Evolutionary conservation across 1,140 invertebrate genomes (phyloP).

Genomic region (Aethina tumida): DNA sequence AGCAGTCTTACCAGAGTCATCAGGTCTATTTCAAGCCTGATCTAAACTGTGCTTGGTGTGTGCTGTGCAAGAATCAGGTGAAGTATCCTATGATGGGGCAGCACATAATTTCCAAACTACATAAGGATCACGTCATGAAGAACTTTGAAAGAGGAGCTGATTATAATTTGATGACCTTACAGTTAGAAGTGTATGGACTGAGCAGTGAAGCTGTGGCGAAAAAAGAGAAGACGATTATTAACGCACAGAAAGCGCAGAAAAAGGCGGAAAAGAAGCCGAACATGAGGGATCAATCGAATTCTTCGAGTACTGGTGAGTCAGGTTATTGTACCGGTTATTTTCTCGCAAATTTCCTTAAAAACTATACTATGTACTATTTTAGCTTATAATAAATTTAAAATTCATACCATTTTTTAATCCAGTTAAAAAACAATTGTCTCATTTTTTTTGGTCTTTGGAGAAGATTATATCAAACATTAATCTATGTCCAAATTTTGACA

Average conservation of each 20-base stretch:
- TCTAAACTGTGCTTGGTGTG: constrained; percentile 11
- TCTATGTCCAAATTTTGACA: no score
- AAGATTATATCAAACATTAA: no score
- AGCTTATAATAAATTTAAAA: no score
- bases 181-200: background rate
- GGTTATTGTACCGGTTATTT: no score
- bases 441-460: no score
- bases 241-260: background rate
- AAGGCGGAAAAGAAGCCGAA: background rate
- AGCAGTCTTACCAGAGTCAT: constrained; percentile 19
- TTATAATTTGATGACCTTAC: constrained; percentile 10
- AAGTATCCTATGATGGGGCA: background rate
- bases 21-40: constrained; percentile 22
- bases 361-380: no score
- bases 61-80: constrained; percentile 7
- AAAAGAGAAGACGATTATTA: background rate
- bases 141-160: constrained; percentile 2
- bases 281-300: constrained; percentile 2
- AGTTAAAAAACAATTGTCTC: no score
- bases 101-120: constrained; percentile 4
- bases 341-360: no score
- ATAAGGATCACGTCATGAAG: no score
- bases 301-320: no score
- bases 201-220: background rate
- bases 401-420: no score